phyloP scores from a whole-genome alignment of 2,113 vertebrate genomes.

The Procapra przewalskii region DNA sequence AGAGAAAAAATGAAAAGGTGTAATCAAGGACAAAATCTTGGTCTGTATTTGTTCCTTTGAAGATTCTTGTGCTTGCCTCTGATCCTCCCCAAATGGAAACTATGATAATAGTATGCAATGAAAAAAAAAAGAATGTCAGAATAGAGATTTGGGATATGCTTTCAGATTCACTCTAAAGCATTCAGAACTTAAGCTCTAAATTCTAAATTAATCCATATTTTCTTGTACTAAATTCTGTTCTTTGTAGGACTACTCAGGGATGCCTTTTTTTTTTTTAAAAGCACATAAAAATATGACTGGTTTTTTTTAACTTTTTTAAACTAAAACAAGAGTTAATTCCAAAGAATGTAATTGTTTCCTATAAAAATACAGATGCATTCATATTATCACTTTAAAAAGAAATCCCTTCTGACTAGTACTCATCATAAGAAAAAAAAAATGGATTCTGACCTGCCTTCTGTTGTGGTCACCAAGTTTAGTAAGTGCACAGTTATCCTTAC shows the following conservation, averaged over 20 bases:
- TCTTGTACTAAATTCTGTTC: background rate
- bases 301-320: background rate
- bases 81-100: background rate
- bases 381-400: background rate
- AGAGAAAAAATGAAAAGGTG: background rate
- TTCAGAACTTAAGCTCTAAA: background rate
- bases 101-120: background rate
- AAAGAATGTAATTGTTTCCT: background rate
- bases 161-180: background rate
- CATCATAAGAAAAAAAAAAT: background rate
- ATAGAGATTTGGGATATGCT: background rate
- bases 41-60: background rate
- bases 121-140: background rate
- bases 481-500: background rate
- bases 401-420: background rate
- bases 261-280: background rate
- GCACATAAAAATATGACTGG: background rate
- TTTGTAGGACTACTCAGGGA: background rate
- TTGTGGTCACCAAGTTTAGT: background rate
- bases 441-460: background rate
- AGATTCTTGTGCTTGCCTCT: background rate
- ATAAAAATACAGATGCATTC: background rate
- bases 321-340: background rate
- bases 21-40: background rate
- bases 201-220: background rate